Percentiles rank a stretch among this genome's conserved stretches.
Conservation (phyloP, 2,888 invertebrate genomes). For the Xylocampa areola region DNA sequence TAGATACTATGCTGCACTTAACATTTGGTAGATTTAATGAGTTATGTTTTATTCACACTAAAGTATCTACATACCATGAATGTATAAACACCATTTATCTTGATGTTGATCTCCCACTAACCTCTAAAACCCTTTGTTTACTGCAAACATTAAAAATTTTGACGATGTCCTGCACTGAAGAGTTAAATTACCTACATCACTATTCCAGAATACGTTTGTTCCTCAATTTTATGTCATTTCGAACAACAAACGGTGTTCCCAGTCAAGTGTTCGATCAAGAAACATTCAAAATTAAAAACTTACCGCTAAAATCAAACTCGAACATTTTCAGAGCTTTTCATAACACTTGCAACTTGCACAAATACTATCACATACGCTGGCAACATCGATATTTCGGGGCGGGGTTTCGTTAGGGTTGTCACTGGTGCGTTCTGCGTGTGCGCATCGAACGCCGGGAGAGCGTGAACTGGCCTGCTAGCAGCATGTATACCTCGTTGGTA, state of each 20-base stretch:
- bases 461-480: conserved; percentile 77
- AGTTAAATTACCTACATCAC: background rate
- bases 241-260: background rate
- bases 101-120: conserved; percentile 27
- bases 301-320: conserved; percentile 40
- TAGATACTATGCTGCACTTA: background rate
- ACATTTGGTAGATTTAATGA: conserved; percentile 16
- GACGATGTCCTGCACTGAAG: background rate
- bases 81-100: conserved; percentile 30
- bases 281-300: conserved; percentile 29
- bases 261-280: conserved; percentile 5
- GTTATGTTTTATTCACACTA: background rate
- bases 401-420: conserved; percentile 64
- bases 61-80: conserved; percentile 2
- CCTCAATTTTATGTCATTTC: background rate
- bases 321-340: conserved; percentile 48
- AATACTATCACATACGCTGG: conserved; percentile 56
- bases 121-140: conserved; percentile 12
- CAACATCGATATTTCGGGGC: conserved; percentile 58
- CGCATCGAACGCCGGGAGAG: conserved; percentile 81
- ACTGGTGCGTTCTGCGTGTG: conserved; percentile 70
- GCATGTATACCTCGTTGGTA: conserved; percentile 77
- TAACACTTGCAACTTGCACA: conserved; percentile 56
- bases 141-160: conserved; percentile 1
- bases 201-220: background rate